phyloP scores from a whole-genome alignment of 2,888 invertebrate species.

The Apamea crenata region DNA sequence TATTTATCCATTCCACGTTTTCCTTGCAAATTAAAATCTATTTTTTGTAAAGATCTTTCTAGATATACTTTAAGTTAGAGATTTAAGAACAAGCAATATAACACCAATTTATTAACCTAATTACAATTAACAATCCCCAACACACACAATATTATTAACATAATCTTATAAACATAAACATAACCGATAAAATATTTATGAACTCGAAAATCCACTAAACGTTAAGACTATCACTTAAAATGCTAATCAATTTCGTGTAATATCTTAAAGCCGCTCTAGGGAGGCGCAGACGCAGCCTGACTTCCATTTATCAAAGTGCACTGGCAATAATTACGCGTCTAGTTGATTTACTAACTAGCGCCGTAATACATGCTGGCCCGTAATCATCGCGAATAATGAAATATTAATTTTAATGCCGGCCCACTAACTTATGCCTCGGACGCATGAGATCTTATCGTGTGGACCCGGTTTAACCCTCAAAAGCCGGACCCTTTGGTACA shows the following conservation, averaged over 20 bases:
- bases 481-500: conserved; percentile 55
- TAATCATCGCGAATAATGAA: conserved; percentile 68
- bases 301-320: conserved; percentile 61
- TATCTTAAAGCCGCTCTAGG: conserved; percentile 29
- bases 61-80: background rate
- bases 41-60: background rate
- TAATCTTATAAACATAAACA: conserved; percentile 17
- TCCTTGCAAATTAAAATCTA: background rate
- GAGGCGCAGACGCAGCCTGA: conserved; percentile 43
- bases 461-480: conserved; percentile 52
- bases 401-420: conserved; percentile 63
- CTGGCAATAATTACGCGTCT: conserved; percentile 68
- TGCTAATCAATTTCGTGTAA: conserved; percentile 54
- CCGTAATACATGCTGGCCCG: conserved; percentile 62
- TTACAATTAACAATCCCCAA: conserved; percentile 20
- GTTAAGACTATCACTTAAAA: conserved; percentile 34
- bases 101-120: conserved; percentile 7
- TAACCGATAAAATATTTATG: conserved; percentile 34
- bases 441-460: conserved; percentile 62
- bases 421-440: conserved; percentile 53
- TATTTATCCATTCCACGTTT: background rate
- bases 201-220: conserved; percentile 47
- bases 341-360: conserved; percentile 72
- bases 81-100: background rate
- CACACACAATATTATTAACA: conserved; percentile 7